Base-by-base conservation (phyloP, 2,888 invertebrate genomes). In the Augochlorella aurata region DNA sequence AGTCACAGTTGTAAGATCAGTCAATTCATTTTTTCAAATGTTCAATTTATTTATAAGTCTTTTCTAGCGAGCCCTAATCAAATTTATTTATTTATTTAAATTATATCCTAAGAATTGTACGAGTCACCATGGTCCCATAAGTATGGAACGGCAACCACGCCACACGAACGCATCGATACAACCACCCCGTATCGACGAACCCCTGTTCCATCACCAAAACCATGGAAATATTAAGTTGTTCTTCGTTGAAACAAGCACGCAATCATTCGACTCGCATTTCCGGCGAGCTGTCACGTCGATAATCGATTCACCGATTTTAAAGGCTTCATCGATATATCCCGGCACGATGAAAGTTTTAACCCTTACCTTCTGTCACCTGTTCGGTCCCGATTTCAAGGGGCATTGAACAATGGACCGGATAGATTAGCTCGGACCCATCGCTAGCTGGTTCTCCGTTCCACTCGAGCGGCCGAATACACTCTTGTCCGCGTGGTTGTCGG, bases 381-480 rank as follows among this genome's bases (percentile, higher is more conserved):
- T 79, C n/a, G 49, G 29, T 79, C 29, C 67, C 24, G 52, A 66
- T 71, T 67, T 67, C 61, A 65, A 71, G 58, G 68, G 12, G 12
- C 52, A 54, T 29, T 69, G 80, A 81, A 67, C 52, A 61, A 52
- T 38, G 47, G 10, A n/a, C 52, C 67, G 47, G 29, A 16, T 18
- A 58, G 21, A 38, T 76, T 61, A 80, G 38, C 69, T 86, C 80
- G 76, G 49, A 74, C 68, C 85, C 82, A 73, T 80, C 80, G 69
- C 80, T 73, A 66, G 63, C 50, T 61, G n/a, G 66, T 74, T 7
- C 58, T 50, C 52, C 54, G 63, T 49, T 71, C 58, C 77, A 50
- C 74, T 77, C 49, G 65, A 66, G n/a, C 54, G 45, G 65, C 52
- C 24, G 74, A 76, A 79, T 74, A 80, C 73, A 63, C 68, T 66